Conservation (phyloP, 2,888 invertebrate species). For the Dioctria rufipes region DNA sequence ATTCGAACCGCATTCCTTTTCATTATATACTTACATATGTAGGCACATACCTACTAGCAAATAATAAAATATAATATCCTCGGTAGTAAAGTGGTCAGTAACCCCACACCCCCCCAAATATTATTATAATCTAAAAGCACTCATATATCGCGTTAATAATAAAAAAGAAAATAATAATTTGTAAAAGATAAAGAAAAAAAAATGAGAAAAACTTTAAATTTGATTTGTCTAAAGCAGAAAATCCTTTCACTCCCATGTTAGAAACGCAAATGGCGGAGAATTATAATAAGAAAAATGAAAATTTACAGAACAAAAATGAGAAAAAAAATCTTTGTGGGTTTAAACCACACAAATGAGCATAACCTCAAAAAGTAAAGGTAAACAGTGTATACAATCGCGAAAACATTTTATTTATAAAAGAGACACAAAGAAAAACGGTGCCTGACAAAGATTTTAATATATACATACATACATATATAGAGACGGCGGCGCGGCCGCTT, state of each 20-base stretch:
- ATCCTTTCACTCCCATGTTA: slow-evolving; percentile 50
- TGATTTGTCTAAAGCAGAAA: slow-evolving; percentile 35
- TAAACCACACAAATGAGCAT: slow-evolving; percentile 36
- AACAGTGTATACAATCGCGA: slow-evolving; percentile 20
- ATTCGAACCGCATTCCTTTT: too few relatives aligned
- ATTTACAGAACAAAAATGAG: slow-evolving; percentile 4
- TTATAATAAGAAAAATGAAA: not conserved
- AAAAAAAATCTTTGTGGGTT: not conserved
- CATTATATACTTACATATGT: too few relatives aligned
- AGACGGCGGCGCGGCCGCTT: not conserved
- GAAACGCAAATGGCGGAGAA: slow-evolving; percentile 45
- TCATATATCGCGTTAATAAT: too few relatives aligned
- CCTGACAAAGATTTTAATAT: not conserved
- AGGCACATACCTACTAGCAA: not conserved
- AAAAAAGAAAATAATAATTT: slow-evolving; percentile 12
- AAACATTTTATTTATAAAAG: not conserved
- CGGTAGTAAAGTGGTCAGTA: slow-evolving; percentile 41
- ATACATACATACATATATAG: too few relatives aligned
- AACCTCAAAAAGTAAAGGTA: slow-evolving; percentile 49
- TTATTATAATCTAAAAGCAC: slow-evolving; percentile 15
- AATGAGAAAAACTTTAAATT: slow-evolving; percentile 21
- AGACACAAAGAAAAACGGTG: slow-evolving; percentile 28
- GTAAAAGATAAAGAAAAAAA: slow-evolving; percentile 9
- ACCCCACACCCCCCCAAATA: slow-evolving; percentile 32
- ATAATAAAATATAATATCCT: slow-evolving; percentile 36